These are phyloP conservation scores for Sebastes minor DNA, from an alignment of 2,797 vertebrate genomes.

Conservation along the genomic window DNA sequence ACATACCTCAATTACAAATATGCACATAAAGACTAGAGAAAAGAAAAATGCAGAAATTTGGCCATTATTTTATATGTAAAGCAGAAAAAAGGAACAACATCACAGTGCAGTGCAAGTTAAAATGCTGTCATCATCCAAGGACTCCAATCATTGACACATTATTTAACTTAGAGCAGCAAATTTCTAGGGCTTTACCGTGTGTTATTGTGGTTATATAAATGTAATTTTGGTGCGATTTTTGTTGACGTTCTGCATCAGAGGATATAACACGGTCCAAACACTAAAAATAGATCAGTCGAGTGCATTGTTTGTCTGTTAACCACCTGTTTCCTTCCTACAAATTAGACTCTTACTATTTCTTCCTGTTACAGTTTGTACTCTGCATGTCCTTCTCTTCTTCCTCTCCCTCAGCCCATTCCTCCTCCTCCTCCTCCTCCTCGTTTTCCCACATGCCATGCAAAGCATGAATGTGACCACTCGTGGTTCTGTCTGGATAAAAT, in stretches of 20 bases:
- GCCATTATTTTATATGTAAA: too few relatives aligned
- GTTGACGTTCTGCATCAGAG: background rate
- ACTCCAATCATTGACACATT: too few relatives aligned
- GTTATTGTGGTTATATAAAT: too few relatives aligned
- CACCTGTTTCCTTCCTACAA: slow-evolving; percentile 1
- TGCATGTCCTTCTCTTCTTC: background rate
- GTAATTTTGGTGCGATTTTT: background rate
- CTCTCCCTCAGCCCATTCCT: background rate
- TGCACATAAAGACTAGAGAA: too few relatives aligned
- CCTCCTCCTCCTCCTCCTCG: background rate
- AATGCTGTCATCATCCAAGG: too few relatives aligned
- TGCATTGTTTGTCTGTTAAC: slow-evolving; percentile 2
- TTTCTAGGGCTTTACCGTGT: too few relatives aligned
- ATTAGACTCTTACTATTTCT: background rate
- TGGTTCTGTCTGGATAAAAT: background rate
- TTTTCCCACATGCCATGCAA: background rate
- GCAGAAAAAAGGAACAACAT: too few relatives aligned
- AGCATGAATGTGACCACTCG: background rate
- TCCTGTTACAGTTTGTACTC: background rate
- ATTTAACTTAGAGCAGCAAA: too few relatives aligned
- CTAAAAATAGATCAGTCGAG: background rate
- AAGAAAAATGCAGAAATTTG: too few relatives aligned
- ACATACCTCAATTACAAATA: too few relatives aligned
- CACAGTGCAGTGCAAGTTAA: background rate
- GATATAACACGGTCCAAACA: background rate